Percentiles rank a stretch among this genome's conserved stretches.
Conservation (phyloP, 2,797 vertebrate genomes). For the Muscicapa comitata region DNA sequence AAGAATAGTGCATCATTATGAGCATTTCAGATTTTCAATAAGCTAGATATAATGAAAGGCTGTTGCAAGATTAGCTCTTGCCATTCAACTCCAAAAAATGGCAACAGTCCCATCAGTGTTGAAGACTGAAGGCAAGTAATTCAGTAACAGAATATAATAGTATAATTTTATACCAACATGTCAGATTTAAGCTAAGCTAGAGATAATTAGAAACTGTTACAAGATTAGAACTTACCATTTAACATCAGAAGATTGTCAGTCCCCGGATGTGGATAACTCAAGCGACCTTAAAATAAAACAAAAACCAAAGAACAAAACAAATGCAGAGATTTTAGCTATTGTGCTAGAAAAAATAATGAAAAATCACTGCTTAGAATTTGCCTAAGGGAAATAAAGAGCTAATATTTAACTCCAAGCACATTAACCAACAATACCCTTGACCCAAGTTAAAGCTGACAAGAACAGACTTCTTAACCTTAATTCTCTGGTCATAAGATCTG, state of each 20-base stretch:
- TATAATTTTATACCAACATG: constrained; percentile 26
- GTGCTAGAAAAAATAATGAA: neutral
- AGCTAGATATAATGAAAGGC: constrained; percentile 40
- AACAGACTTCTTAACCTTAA: constrained; percentile 64
- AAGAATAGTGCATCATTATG: neutral
- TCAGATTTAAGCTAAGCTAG: constrained; percentile 41
- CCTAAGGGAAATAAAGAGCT: constrained; percentile 57
- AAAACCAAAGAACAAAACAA: constrained; percentile 15
- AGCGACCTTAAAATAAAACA: constrained; percentile 82
- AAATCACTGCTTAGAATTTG: constrained; percentile 26
- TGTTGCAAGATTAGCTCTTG: constrained; percentile 46
- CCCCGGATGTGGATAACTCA: constrained; percentile 94
- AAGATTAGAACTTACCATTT: constrained; percentile 89
- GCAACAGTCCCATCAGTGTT: constrained; percentile 2
- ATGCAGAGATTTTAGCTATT: constrained; percentile 9
- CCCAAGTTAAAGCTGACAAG: constrained; percentile 66
- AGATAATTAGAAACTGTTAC: constrained; percentile 60
- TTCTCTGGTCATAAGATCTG: constrained; percentile 64
- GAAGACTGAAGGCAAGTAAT: constrained; percentile 18
- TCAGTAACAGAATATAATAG: constrained; percentile 15
- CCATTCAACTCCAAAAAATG: constrained; percentile 24
- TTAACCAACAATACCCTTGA: constrained; percentile 66
- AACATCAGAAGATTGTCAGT: constrained; percentile 97
- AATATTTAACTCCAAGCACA: constrained; percentile 63
- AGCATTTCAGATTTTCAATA: constrained; percentile 23